These are phyloP conservation scores for Ypsolopha sequella DNA, from an alignment of 2,888 invertebrate genomes.

Conservation along the genomic window DNA sequence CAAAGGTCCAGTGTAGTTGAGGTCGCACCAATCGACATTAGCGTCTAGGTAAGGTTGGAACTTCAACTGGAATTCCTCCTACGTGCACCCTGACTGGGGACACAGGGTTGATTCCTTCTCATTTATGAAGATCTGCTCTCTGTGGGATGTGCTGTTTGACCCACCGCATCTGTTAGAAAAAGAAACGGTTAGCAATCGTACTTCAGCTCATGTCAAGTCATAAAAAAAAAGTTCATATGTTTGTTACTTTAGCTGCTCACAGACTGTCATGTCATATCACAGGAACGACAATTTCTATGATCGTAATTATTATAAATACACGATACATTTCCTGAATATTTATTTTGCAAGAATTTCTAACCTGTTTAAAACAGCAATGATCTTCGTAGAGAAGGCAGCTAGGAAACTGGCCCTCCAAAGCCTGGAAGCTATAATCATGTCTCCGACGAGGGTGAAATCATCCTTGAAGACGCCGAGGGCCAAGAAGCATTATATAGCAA, in stretches of 20 bases:
- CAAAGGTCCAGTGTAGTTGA: conserved; percentile 12
- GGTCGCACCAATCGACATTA: conserved; percentile 36
- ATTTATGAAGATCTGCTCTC: conserved; percentile 44
- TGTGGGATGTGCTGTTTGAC: conserved; percentile 10
- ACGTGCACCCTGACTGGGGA: conserved; percentile 40
- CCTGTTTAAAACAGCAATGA: conserved; percentile 81
- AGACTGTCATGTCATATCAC: no score
- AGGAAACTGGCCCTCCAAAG: conserved; percentile 77
- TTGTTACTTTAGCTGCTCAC: no score
- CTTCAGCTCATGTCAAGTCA: no score
- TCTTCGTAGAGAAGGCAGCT: conserved; percentile 78
- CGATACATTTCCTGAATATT: no score
- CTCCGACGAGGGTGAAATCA: conserved; percentile 59
- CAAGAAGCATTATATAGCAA: no score
- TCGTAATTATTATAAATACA: no score
- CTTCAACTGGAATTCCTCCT: conserved; percentile 36
- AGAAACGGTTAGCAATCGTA: background rate
- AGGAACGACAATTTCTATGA: no score
- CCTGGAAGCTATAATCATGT: conserved; percentile 65
- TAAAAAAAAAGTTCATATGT: no score
- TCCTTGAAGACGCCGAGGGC: conserved; percentile 77
- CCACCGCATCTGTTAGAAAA: background rate
- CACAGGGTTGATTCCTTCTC: conserved; percentile 39
- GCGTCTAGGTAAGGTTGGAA: conserved; percentile 29
- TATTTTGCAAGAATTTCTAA: conserved; percentile 30